Evolutionary conservation across 2,888 invertebrate species (phyloP).

Genomic region (Torymus aiolomorphi): DNA sequence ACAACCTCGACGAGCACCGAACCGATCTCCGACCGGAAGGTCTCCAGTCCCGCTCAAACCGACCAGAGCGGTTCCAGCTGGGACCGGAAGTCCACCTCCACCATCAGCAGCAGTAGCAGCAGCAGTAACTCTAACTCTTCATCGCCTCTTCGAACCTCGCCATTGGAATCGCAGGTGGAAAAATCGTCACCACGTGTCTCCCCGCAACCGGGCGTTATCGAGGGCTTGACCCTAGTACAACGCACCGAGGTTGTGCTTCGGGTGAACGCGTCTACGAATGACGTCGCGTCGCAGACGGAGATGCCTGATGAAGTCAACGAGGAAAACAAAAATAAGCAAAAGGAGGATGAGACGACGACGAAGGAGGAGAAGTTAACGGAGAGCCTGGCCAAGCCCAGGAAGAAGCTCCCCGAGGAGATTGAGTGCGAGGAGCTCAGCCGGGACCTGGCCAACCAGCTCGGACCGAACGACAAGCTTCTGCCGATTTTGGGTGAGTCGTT

Average conservation of each 20-base stretch:
- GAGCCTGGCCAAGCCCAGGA: conserved; percentile 77
- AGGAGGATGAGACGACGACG: conserved; percentile 60
- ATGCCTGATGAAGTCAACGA: conserved; percentile 68
- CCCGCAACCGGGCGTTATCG: conserved; percentile 72
- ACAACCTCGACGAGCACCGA: background rate
- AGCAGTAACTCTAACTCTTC: conserved; percentile 51
- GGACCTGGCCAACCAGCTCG: conserved; percentile 80
- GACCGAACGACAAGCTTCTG: conserved; percentile 82
- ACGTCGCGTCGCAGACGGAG: conserved; percentile 80
- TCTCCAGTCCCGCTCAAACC: conserved; percentile 73
- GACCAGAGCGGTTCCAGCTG: conserved; percentile 65
- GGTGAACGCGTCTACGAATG: conserved; percentile 80
- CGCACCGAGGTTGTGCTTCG: conserved; percentile 81
- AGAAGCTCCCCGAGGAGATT: conserved; percentile 84
- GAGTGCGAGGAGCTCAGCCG: conserved; percentile 85
- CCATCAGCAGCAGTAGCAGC: background rate
- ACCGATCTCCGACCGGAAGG: conserved; percentile 60
- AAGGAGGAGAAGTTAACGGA: conserved; percentile 54
- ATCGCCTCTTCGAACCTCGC: conserved; percentile 61
- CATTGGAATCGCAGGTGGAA: conserved; percentile 58
- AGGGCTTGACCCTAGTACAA: conserved; percentile 79
- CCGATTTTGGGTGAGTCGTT: conserved; percentile 77
- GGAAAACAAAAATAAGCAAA: conserved; percentile 54
- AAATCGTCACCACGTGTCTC: conserved; percentile 69
- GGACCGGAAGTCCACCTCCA: conserved; percentile 56